These are phyloP conservation scores for Desmodus rotundus DNA, from an alignment of 2,113 vertebrate species.

Conservation along the genomic window DNA sequence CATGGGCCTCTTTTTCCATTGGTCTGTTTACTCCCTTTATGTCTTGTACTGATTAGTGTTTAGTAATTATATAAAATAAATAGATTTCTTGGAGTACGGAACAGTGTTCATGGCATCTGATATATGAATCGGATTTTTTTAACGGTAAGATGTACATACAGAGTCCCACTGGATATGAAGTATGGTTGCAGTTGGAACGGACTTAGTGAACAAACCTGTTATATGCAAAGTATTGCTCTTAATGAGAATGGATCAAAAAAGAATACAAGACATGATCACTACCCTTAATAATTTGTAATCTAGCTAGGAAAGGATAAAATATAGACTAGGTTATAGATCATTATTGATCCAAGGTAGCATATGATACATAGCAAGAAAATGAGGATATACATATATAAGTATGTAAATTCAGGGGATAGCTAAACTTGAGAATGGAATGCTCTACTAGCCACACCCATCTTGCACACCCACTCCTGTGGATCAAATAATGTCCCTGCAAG, in stretches of 20 bases:
- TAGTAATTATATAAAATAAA: constrained; percentile 13
- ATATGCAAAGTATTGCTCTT: not conserved
- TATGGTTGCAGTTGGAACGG: not conserved
- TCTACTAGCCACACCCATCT: not conserved
- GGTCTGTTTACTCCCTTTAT: not conserved
- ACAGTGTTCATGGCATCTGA: not conserved
- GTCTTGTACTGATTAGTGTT: not conserved
- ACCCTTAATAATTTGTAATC: not conserved
- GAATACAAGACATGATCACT: not conserved
- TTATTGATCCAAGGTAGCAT: not conserved
- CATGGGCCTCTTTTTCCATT: not conserved
- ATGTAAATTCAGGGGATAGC: not conserved
- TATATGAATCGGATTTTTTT: not conserved
- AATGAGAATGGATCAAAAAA: constrained; percentile 15
- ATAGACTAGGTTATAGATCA: not conserved
- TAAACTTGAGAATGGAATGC: not conserved
- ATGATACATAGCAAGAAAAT: not conserved
- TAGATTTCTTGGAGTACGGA: not conserved
- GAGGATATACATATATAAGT: not conserved
- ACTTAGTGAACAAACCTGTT: not conserved
- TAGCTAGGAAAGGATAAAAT: not conserved
- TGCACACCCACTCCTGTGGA: not conserved
- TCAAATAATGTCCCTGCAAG: not conserved
- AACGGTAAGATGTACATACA: not conserved
- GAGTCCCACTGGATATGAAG: not conserved